A percentile compares a stretch with the other conserved stretches of the same genome.
These are phyloP conservation scores for Pandemis heparana DNA, from an alignment of 2,888 invertebrate genomes.

Conservation along the genomic window DNA sequence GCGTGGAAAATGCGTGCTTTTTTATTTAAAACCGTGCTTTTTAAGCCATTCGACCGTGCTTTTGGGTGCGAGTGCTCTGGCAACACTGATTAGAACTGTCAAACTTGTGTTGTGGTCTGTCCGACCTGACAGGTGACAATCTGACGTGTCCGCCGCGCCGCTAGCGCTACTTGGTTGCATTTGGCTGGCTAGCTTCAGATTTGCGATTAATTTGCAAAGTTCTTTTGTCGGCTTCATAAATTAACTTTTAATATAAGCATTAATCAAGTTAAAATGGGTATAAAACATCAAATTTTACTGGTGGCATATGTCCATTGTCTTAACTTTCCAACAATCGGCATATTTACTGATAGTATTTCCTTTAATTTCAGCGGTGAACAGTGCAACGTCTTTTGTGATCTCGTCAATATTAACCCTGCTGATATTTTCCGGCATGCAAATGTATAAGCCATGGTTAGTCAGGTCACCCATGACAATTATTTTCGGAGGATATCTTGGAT, in stretches of 20 bases:
- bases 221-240: slow-evolving; percentile 22
- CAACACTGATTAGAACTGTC: too few relatives aligned
- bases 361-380: slow-evolving; percentile 87
- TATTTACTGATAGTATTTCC: slow-evolving; percentile 27
- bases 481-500: slow-evolving; percentile 95
- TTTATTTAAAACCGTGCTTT: too few relatives aligned
- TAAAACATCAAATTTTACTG: background rate
- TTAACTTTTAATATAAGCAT: background rate
- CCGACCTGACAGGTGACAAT: slow-evolving; percentile 5
- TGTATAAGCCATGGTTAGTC: slow-evolving; percentile 93
- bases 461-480: slow-evolving; percentile 94
- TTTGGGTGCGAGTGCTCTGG: too few relatives aligned
- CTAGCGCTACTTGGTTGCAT: background rate
- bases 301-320: background rate
- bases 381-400: slow-evolving; percentile 91
- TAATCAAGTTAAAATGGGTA: slow-evolving; percentile 30
- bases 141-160: background rate
- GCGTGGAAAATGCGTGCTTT: too few relatives aligned
- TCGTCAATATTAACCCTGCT: slow-evolving; percentile 93
- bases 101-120: background rate
- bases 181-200: background rate
- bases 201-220: slow-evolving; percentile 2
- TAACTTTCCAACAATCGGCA: slow-evolving; percentile 1
- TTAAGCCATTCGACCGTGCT: too few relatives aligned
- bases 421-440: slow-evolving; percentile 96